Percentiles rank a stretch among this genome's conserved stretches.
Conservation (phyloP, 2,888 invertebrate genomes). For the Ichneumoninae sp. region DNA sequence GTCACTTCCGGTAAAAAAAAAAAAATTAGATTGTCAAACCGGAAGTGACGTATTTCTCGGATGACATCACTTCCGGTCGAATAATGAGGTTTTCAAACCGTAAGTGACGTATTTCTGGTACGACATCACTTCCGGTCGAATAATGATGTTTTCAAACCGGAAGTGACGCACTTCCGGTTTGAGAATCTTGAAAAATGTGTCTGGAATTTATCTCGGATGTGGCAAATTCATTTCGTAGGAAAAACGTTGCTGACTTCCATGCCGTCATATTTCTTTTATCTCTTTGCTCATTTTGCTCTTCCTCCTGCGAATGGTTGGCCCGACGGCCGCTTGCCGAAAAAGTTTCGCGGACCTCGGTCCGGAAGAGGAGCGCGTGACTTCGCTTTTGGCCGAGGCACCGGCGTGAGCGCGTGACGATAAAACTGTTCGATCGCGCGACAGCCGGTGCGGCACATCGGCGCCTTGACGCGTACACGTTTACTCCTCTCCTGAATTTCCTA, state of each 20-base stretch:
- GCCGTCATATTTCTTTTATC: background rate
- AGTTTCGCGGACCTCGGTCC: constrained; percentile 30
- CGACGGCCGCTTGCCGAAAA: constrained; percentile 23
- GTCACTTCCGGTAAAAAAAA: too few relatives aligned
- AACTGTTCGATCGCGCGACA: constrained; percentile 56
- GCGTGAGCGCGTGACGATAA: constrained; percentile 49
- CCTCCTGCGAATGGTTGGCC: background rate
- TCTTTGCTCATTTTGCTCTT: background rate
- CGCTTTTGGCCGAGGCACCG: constrained; percentile 17
- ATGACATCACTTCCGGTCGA: too few relatives aligned
- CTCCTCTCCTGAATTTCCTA: constrained; percentile 33
- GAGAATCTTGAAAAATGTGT: too few relatives aligned
- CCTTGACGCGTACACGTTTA: constrained; percentile 55
- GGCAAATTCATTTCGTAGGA: background rate
- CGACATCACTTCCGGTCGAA: too few relatives aligned
- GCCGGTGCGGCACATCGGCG: constrained; percentile 61
- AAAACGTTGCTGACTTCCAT: background rate
- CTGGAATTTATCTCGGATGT: too few relatives aligned
- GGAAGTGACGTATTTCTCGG: too few relatives aligned
- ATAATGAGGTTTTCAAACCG: too few relatives aligned
- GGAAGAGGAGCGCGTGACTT: constrained; percentile 41
- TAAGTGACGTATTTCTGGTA: too few relatives aligned
- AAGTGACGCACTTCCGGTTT: too few relatives aligned
- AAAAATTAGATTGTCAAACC: too few relatives aligned
- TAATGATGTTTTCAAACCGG: too few relatives aligned